Base-by-base conservation (phyloP, 2,113 vertebrate genomes). In the Pyrgilauda ruficollis region DNA sequence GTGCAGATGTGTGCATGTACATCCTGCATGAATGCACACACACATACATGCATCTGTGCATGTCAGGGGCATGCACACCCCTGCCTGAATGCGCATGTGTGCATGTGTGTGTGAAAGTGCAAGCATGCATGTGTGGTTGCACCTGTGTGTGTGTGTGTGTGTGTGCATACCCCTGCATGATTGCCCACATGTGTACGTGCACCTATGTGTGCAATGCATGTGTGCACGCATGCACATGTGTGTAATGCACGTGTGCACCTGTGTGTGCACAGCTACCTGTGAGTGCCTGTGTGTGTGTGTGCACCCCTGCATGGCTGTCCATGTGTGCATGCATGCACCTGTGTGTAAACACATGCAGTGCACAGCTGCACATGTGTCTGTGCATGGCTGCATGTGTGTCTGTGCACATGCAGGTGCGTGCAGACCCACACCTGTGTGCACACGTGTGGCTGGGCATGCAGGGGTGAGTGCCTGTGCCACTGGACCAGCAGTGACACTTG, bases 341-440 rank as follows among this genome's bases (percentile, higher is more conserved):
- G 41, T 17, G 41, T 30, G 19, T 2, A 17, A 59, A 14, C 43
- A 59, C 26, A 8, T 2, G 15, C 72, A 23, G n/a, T 30, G 27
- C n/a, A 37, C 0, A 6, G 33, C 55, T 59, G 37, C 28, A 14
- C 8, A 1, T 2, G 49, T 72, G 69, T 39, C 39, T 39, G 11
- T 33, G 43, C 8, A 3, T 2, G 9, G 20, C 21, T 44, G 49
- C 68, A 23, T 3, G 22, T 21, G 43, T 67, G 64, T 27, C 31
- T 35, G 44, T 26, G 44, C 10, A 2, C 6, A 6, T 53, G 16
- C 33, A 3, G 9, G 66, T 14, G 1, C 2, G 5, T 30, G n/a
- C 23, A 6, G 4, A 11, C 46, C 9, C 24, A 7, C 50, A 3
- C 0, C 6, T 3, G 8, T 27, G 13, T 61, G 44, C n/a, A 15